Evolutionary conservation across 1,140 invertebrate species (phyloP).

Genomic region (Drosophila kanapiae): DNA sequence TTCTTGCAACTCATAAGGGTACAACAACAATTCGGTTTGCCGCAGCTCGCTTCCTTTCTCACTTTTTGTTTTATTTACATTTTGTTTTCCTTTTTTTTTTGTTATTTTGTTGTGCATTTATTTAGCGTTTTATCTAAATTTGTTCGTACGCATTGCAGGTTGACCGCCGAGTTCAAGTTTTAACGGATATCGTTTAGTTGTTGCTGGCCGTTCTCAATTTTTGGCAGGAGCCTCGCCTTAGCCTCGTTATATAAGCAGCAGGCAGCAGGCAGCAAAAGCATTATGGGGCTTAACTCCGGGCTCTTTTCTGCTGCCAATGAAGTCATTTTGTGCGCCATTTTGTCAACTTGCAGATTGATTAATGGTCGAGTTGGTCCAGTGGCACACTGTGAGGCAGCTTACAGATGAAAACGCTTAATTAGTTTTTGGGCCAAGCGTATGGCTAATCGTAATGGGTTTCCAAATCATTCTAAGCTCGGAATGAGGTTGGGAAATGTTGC

Average conservation of each 20-base stretch:
- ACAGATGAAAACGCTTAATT: conserved; percentile 54
- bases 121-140: conserved; percentile 72
- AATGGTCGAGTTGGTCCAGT: conserved; percentile 53
- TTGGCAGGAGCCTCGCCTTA: conserved; percentile 73
- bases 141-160: conserved; percentile 73
- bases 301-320: conserved; percentile 60
- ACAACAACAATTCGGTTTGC: neutral
- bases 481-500: neutral
- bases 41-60: conserved; percentile 10
- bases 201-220: conserved; percentile 47
- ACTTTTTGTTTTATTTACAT: conserved; percentile 34
- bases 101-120: conserved; percentile 54
- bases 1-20: neutral
- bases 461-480: neutral
- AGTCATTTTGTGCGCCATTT: conserved; percentile 76
- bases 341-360: conserved; percentile 71
- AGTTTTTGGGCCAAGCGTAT: conserved; percentile 30
- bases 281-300: conserved; percentile 31
- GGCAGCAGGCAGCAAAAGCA: conserved; percentile 3
- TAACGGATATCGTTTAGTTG: conserved; percentile 73
- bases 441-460: neutral
- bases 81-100: conserved; percentile 31
- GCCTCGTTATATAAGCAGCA: conserved; percentile 43
- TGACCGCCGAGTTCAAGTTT: conserved; percentile 79
- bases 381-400: conserved; percentile 29